A percentile compares a stretch with the other conserved stretches of the same genome.
phyloP scores from a whole-genome alignment of 2,888 invertebrate genomes.

The Rhamnusium bicolor region DNA sequence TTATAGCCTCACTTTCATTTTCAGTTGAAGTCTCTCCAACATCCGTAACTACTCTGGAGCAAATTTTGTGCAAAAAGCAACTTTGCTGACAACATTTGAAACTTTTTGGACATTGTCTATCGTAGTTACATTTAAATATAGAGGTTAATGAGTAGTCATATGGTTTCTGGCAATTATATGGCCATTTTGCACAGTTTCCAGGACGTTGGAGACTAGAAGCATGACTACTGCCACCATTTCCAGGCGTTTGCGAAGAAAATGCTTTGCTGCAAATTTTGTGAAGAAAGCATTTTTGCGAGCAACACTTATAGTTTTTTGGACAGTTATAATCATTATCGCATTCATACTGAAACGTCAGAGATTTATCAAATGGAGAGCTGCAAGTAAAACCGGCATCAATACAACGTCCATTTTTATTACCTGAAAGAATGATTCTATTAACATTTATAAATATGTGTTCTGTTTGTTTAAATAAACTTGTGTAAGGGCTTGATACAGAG shows the following conservation, averaged over 20 bases:
- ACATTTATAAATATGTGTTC: background rate
- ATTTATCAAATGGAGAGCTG: constrained; percentile 26
- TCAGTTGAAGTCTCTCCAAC: background rate
- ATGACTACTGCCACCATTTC: background rate
- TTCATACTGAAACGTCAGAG: constrained; percentile 41
- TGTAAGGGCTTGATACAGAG: too few species aligned
- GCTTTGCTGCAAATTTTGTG: constrained; percentile 41
- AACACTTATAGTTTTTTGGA: constrained; percentile 40
- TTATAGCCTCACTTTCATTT: background rate
- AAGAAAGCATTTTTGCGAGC: constrained; percentile 41
- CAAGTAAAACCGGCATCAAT: constrained; percentile 37
- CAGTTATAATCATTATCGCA: constrained; percentile 40
- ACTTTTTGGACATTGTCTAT: constrained; percentile 39
- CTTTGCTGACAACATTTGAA: constrained; percentile 42
- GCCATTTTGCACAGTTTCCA: constrained; percentile 39
- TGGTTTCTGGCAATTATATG: constrained; percentile 28
- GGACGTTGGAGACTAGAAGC: background rate
- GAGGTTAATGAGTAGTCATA: constrained; percentile 29
- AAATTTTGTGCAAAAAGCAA: constrained; percentile 45
- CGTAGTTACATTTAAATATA: constrained; percentile 35
- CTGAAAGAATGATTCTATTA: constrained; percentile 5
- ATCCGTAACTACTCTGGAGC: constrained; percentile 28
- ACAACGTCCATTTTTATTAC: constrained; percentile 22
- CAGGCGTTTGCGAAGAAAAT: background rate
- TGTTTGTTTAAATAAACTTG: too few species aligned